Evolutionary conservation across 2,797 vertebrate genomes (phyloP), one percentile per base, ranked within the genome.

Genomic region (Anabas testudineus): DNA sequence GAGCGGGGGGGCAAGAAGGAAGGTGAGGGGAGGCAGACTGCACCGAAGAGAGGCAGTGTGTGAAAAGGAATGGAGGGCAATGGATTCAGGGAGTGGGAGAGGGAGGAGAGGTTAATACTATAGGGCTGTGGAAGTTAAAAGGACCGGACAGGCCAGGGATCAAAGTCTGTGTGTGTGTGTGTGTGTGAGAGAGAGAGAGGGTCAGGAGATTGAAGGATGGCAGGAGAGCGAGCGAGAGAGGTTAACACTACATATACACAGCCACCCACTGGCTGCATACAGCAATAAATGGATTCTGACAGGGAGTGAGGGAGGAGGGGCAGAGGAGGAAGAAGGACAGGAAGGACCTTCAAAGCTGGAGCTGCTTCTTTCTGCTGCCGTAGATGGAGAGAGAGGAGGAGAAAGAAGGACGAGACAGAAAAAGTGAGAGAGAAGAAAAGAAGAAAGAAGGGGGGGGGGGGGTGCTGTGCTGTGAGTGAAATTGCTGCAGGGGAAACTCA

Each of bases 201-300:
- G 73, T 49, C 13, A 26, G 70, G 69, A 74, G 78, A 74, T 49
- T 69, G 83, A 76, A 80, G 71, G 79, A 58, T 66, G 69, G 74
- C 79, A 79, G 73, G 66, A 78, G 82, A 82, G 53, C 34, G 60
- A 87, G 88, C 59, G 83, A 75, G 80, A 62, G 81, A 89, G 86
- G 84, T 91, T 90, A 91, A 88, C 80, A 66, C 83, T 80, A 86
- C 81, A 90, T 83, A 88, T 81, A 88, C 85, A 88, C 65, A 90
- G 83, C 80, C 83, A 87, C 85, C 87, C 84, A 89, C 75, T 88
- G 89, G 86, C 83, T 68, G 79, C 85, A 85, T 72, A 70, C 74
- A 19, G 82, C 67, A 85, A 85, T 87, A 90, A 90, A 93, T 91
- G 75, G 81, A 83, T 86, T 87, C 73, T 90, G 90, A 91, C 90